These are phyloP conservation scores for Diloba caeruleocephala DNA, from an alignment of 2,888 invertebrate species.

Conservation along the genomic window DNA sequence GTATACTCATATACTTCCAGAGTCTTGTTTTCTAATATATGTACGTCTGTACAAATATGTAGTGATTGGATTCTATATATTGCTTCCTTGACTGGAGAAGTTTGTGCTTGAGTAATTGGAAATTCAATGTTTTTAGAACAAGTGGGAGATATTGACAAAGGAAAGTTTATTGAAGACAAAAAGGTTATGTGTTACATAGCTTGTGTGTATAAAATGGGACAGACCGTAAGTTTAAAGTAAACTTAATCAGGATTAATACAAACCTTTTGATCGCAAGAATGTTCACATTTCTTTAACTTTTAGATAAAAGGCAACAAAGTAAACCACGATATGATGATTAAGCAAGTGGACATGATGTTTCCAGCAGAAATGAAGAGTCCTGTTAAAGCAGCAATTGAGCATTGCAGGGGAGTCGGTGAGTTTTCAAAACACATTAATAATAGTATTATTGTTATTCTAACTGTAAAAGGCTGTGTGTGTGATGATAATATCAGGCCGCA, in stretches of 20 bases:
- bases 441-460: too few relatives aligned
- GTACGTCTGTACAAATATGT: too few relatives aligned
- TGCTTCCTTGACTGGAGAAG: too few relatives aligned
- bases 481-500: too few relatives aligned
- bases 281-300: constrained; percentile 7
- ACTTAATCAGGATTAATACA: too few relatives aligned
- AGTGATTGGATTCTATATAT: too few relatives aligned
- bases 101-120: neutral
- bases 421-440: too few relatives aligned
- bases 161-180: constrained; percentile 65
- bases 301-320: constrained; percentile 72
- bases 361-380: constrained; percentile 69
- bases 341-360: constrained; percentile 74
- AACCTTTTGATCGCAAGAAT: neutral
- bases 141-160: constrained; percentile 65
- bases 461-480: too few relatives aligned
- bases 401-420: constrained; percentile 66
- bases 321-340: constrained; percentile 63
- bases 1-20: too few relatives aligned
- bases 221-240: constrained; percentile 55
- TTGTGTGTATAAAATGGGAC: constrained; percentile 63
- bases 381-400: constrained; percentile 62
- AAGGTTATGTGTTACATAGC: constrained; percentile 70
- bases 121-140: constrained; percentile 54
- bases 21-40: too few relatives aligned